A percentile compares a stretch with the other conserved stretches of the same genome.
phyloP scores from a whole-genome alignment of 2,113 vertebrate species.

The Mystacornis crossleyi region DNA sequence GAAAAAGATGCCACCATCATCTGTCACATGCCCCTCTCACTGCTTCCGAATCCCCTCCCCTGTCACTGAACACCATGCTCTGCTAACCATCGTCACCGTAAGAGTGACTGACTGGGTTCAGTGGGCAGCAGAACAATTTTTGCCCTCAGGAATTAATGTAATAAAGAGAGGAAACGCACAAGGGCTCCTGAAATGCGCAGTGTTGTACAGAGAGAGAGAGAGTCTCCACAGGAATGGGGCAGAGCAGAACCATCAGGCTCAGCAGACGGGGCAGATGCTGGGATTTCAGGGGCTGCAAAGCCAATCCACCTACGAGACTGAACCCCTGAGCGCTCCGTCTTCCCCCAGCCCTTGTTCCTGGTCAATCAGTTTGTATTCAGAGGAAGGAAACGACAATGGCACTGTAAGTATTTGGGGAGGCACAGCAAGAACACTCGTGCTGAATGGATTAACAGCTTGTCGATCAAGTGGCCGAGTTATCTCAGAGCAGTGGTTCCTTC shows the following conservation, averaged over 20 bases:
- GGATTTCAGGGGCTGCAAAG: background rate
- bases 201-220: background rate
- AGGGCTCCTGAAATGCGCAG: accelerated
- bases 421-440: accelerated
- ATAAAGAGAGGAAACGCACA: background rate
- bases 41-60: background rate
- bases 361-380: background rate
- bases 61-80: accelerated
- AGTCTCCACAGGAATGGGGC: background rate
- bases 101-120: background rate
- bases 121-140: background rate
- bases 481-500: background rate
- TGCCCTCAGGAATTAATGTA: background rate
- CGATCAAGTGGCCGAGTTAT: background rate
- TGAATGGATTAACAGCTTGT: background rate
- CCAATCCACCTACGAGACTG: background rate
- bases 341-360: background rate
- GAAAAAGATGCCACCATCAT: background rate
- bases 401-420: background rate
- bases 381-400: background rate
- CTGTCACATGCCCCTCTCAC: background rate
- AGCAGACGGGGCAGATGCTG: accelerated
- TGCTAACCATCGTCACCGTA: background rate
- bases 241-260: background rate
- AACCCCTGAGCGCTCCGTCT: background rate